A percentile compares a stretch with the other conserved stretches of the same genome.
These are phyloP conservation scores for Echinarachnius parma DNA, from an alignment of 53 echinoderm and acorn worm genomes.

Conservation along the genomic window DNA sequence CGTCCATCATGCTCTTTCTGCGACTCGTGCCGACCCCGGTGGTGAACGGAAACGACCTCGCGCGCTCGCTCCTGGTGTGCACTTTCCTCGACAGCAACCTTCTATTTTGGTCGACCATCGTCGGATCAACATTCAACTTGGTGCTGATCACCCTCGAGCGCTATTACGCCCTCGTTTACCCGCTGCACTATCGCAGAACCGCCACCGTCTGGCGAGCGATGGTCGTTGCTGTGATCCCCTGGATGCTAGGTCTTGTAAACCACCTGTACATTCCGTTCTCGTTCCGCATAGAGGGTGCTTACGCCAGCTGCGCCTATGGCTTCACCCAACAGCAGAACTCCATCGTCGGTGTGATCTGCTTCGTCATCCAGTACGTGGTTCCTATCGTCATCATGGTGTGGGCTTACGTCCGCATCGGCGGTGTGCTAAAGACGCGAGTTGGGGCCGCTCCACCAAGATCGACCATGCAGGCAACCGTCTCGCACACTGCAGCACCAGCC, in stretches of 20 bases:
- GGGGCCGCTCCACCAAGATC: neutral
- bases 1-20: constrained; percentile 46
- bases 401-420: constrained; percentile 11
- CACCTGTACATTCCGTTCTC: neutral
- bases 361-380: constrained; percentile 22
- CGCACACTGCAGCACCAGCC: too few species aligned
- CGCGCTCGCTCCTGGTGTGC: constrained; percentile 19
- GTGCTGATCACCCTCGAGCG: constrained; percentile 61
- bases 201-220: neutral
- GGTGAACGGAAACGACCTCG: neutral
- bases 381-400: constrained; percentile 14
- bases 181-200: constrained; percentile 45
- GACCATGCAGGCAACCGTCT: too few species aligned
- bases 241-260: constrained; percentile 15
- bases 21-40: constrained; percentile 12
- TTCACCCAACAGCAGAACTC: neutral
- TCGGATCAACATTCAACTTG: constrained; percentile 56
- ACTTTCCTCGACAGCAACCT: constrained; percentile 49
- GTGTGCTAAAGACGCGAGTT: neutral
- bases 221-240: constrained; percentile 12
- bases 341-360: too few species aligned
- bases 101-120: constrained; percentile 53
- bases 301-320: neutral
- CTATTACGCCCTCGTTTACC: constrained; percentile 57
- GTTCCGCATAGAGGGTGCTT: neutral